A percentile compares a stretch with the other conserved stretches of the same genome.
Evolutionary conservation across 2,888 invertebrate species (phyloP).

Genomic region (Amiota mariae): DNA sequence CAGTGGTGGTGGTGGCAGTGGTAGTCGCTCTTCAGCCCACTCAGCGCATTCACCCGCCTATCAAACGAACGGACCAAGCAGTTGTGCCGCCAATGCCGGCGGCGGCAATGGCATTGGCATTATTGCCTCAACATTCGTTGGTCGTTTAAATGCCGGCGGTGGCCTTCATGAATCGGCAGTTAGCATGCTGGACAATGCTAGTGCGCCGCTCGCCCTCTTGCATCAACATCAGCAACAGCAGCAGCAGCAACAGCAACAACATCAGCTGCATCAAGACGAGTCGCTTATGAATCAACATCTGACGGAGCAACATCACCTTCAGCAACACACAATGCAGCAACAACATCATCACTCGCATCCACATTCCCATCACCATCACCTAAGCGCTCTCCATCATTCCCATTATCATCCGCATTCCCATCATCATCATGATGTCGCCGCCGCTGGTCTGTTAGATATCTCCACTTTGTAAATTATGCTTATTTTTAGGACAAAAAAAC

Average conservation of each 20-base stretch:
- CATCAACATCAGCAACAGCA: constrained; percentile 42
- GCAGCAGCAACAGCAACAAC: constrained; percentile 47
- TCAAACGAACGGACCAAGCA: constrained; percentile 24
- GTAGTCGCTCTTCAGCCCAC: constrained; percentile 68
- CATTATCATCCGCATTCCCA: constrained; percentile 53
- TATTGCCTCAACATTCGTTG: constrained; percentile 35
- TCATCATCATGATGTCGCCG: constrained; percentile 54
- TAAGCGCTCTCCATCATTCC: constrained; percentile 29
- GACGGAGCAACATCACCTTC: constrained; percentile 45
- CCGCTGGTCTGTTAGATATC: constrained; percentile 72
- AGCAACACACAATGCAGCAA: constrained; percentile 43
- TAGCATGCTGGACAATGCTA: constrained; percentile 64
- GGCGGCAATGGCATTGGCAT: constrained; percentile 32
- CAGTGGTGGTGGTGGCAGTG: constrained; percentile 44
- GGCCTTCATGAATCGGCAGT: constrained; percentile 30
- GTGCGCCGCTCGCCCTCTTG: constrained; percentile 44
- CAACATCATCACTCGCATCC: constrained; percentile 46
- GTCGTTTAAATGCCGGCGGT: constrained; percentile 41
- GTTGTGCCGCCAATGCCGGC: constrained; percentile 32
- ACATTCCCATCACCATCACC: constrained; percentile 54
- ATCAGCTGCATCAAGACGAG: constrained; percentile 56
- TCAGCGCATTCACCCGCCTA: constrained; percentile 69
- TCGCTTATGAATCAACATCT: constrained; percentile 48
- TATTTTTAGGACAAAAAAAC: constrained; percentile 31
- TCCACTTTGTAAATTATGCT: constrained; percentile 73